Base-by-base conservation (phyloP, 2,888 invertebrate genomes). In the Tachina lurida region DNA sequence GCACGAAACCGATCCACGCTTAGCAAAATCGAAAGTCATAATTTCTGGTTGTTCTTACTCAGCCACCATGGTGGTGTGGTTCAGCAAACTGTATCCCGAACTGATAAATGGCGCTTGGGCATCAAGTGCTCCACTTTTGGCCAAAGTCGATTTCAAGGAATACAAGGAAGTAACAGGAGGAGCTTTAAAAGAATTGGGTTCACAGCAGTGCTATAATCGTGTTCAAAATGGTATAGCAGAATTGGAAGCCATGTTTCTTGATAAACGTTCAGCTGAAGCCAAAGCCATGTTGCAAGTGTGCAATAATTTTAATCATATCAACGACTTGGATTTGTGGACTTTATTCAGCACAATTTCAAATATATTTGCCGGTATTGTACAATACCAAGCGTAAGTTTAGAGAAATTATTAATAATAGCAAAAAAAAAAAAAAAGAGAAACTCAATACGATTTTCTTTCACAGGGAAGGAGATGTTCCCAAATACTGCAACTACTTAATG, bases 41-140 rank as follows among this genome's bases (percentile, higher is more conserved):
- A 90, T 95, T 63, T 94, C 94, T 81, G 95, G 95, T 1, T 95
- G 95, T 0, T 95, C 95, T 0, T 95, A 95, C 87, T 94, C 95
- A 0, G 95, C 94, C 2, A 95, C 94, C 84, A 95, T 95, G 95
- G 95, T 94, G 19, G 92, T 95, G 52, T 95, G 95, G 95, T 95
- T 95, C 85, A 94, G 95, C 88, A 93, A 94, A 76, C 92, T 94
- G 45, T 95, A 95, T 90, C 95, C 95, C 0, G 95, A 95, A 81
- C 90, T 95, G 17, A 93, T 93, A 0, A 90, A 90, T 17, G 95
- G 95, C 4, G 94, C 93, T 0, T 93, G 95, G 76, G 95, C 95
- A 0, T 95, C 95, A 1, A 95, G 95, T 90, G 95, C 94, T 1
- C 95, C 95, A 0, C 93, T 95, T 58, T 88, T 93, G 39, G 95